Base-by-base conservation (phyloP, 2,113 vertebrate genomes). In the Pteropus alecto region DNA sequence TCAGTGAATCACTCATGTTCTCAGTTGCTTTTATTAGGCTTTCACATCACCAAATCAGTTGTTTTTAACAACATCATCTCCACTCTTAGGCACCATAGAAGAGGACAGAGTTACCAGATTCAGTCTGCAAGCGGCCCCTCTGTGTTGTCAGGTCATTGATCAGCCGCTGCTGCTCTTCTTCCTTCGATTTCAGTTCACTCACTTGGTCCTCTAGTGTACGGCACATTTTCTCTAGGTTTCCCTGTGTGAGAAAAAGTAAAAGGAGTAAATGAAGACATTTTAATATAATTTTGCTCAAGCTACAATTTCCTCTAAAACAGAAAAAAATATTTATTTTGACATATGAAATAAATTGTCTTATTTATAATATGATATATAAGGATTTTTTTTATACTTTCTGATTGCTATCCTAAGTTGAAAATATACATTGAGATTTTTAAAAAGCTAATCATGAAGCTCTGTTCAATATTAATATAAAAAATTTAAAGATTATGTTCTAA, bases 191-290 rank as follows among this genome's bases (percentile, higher is more conserved):
- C 46, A 98, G 97, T 51, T 99, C 99, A 35, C 97, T 98, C 81
- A 99, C 16, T 87, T 99, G 99, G 48, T 99, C 99, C 93, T 99
- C 99, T 6, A 99, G 97, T 11, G 97, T 98, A 24, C 56, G 96
- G 83, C 98, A 99, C 96, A 97, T 97, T 95, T 99, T 99, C 94
- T 99, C 99, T 58, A 98, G 89, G 84, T 98, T 98, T 82, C 98
- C 98, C 99, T 99, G 63, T 1, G 43, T 15, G 73, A 54, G 74
- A 13, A 82, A n/a, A 26, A 60, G 87, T 14, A 0, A 35, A 26
- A 38, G 70, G 11, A 65, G 46, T 33, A 48, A 8, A 71, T 16
- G n/a, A 56, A 73, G 24, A 60, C 30, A 12, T 65, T 46, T 38
- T 7, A 61, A 71, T 54, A 35, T 11, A 46, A 54, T 41, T 79